Conservation (phyloP, 1,140 invertebrate genomes). For the Dendrolimus punctatus region DNA sequence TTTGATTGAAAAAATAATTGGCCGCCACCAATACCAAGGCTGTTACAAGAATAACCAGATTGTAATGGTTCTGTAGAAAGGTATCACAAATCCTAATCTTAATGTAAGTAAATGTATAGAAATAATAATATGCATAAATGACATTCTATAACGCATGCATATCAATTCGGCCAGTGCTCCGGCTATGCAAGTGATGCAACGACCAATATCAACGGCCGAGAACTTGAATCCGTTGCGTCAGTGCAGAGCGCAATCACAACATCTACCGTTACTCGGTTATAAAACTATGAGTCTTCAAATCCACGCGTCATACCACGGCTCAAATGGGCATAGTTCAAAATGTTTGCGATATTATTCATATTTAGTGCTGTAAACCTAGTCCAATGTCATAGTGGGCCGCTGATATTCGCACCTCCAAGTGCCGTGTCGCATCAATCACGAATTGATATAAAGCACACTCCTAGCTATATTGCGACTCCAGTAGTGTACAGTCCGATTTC, state of each 20-base stretch:
- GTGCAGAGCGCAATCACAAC: slow-evolving; percentile 20
- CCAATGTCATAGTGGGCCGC: slow-evolving; percentile 27
- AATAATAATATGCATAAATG: too few species aligned
- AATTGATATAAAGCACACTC: slow-evolving; percentile 42
- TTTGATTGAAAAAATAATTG: too few species aligned
- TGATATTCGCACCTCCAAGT: slow-evolving; percentile 51
- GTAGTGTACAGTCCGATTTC: slow-evolving; percentile 35
- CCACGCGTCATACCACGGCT: slow-evolving; percentile 17
- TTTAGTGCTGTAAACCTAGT: slow-evolving; percentile 22
- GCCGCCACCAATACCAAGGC: too few species aligned
- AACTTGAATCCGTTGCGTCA: slow-evolving; percentile 48
- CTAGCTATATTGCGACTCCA: slow-evolving; percentile 25
- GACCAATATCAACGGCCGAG: slow-evolving; percentile 34
- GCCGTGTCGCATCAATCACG: slow-evolving; percentile 52
- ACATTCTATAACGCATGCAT: slow-evolving; percentile 11
- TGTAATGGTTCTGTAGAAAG: too few species aligned
- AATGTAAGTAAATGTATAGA: neutral
- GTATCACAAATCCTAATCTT: neutral
- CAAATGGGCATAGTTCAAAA: slow-evolving; percentile 22
- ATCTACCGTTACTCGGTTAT: slow-evolving; percentile 52
- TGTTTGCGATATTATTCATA: slow-evolving; percentile 34
- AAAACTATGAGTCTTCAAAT: slow-evolving; percentile 36
- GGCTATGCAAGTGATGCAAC: slow-evolving; percentile 38
- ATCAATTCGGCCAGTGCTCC: slow-evolving; percentile 46
- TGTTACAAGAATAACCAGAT: too few species aligned